These are phyloP conservation scores for Aplocera efformata DNA, from an alignment of 2,888 invertebrate genomes.

Conservation along the genomic window DNA sequence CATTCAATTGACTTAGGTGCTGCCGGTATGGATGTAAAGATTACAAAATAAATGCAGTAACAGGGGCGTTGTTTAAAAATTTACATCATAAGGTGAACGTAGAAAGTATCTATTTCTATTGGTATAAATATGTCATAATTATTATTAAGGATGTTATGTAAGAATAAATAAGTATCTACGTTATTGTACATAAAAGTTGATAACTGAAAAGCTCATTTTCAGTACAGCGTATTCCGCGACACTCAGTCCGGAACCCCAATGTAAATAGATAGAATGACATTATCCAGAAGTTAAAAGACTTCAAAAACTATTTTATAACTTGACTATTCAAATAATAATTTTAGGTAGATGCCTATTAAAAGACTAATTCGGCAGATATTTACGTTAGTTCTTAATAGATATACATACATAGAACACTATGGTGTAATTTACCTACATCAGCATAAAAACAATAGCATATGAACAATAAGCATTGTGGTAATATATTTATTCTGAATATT, in stretches of 20 bases:
- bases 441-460: slow-evolving; percentile 33
- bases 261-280: slow-evolving; percentile 51
- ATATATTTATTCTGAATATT: slow-evolving; percentile 18
- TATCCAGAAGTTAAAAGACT: slow-evolving; percentile 54
- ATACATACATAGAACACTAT: slow-evolving; percentile 68
- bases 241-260: slow-evolving; percentile 47
- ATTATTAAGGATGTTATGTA: no score
- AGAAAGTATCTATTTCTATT: no score
- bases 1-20: slow-evolving; percentile 21
- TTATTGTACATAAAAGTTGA: slow-evolving; percentile 1
- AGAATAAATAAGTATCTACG: slow-evolving; percentile 32
- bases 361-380: slow-evolving; percentile 75
- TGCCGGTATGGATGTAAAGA: slow-evolving; percentile 12
- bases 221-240: slow-evolving; percentile 17
- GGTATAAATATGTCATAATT: no score
- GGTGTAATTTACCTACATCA: slow-evolving; percentile 48
- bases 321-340: slow-evolving; percentile 42
- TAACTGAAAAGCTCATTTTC: slow-evolving; percentile 35
- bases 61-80: no score
- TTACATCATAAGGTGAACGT: no score
- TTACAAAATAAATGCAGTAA: slow-evolving; percentile 13
- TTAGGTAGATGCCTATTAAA: slow-evolving; percentile 53
- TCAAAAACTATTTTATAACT: slow-evolving; percentile 57
- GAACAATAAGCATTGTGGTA: slow-evolving; percentile 25
- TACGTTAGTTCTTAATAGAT: slow-evolving; percentile 45